Evolutionary conservation across 2,888 invertebrate genomes (phyloP), one percentile per base, ranked within the genome.

Genomic region (Acleris cristana): DNA sequence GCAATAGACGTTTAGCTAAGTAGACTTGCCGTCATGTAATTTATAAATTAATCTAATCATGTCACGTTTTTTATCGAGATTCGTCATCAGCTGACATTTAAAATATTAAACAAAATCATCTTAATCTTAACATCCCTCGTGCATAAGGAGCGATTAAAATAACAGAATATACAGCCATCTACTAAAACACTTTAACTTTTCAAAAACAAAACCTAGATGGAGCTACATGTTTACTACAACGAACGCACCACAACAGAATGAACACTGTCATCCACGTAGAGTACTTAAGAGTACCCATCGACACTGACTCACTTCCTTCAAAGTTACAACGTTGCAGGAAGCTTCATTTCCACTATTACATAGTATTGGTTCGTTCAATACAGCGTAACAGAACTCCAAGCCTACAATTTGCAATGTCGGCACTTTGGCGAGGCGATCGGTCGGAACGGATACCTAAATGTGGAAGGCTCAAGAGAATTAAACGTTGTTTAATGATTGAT

Each of bases 301-400:
- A 48, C 2, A 48, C 45, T 40, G 19, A 40, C 21, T 16, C 16
- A 21, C 56, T 40, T 56, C 53, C 54, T 60, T 26, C 60, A 19
- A 59, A 40, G 55, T 60, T 60, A 65, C 65, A 60, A 16, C 61
- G 18, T 23, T 14, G 48, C 5, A 65, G 65, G 65, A 65, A 65
- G 49, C 60, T 49, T 26, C 48, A 59, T 30, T n/a, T 44, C 56
- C 56, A 56, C 16, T 45, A 59, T 58, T 52, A 51, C 59, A 60
- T 51, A 49, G 49, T 26, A 49, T 49, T 26, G 44, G 21, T 55
- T 30, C 48, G 34, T 23, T 40, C 44, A 56, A 14, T 34, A 23
- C 59, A 34, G 55, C 65, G 65, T 60, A 61, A 65, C 65, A 23
- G 30, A 60, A 51, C 60, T 57, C 55, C 59, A 59, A 40, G 40